Base-by-base conservation (phyloP, 2,797 vertebrate species). In the Coccyzus lansbergi region DNA sequence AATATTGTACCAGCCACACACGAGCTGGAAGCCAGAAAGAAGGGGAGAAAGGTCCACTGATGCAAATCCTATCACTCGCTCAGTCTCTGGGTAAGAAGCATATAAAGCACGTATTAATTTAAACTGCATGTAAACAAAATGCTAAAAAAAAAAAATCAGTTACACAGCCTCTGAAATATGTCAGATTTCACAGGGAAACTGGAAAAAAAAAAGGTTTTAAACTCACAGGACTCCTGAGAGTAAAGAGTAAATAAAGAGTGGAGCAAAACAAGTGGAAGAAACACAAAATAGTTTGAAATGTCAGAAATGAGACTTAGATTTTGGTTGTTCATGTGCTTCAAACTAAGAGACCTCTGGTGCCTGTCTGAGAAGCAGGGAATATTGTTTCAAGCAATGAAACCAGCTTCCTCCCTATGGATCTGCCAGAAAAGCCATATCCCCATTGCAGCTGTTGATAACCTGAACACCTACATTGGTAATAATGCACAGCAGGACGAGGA, bases 1-100 rank as follows among this genome's bases (percentile, higher is more conserved):
- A 92, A 99, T 98, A 89, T 99, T 99, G 97, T 99, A 99, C 99
- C 99, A 99, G 22, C 99, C 99, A 4, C 99, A 99, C 87, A 99
- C 98, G 1, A 98, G 98, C 91, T 97, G 98, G 97, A 99, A 99
- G 81, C 99, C 99, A 22, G 98, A 99, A 2, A 99, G 98, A 53
- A 99, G 98, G 1, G 99, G 99, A 28, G 98, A 99, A 36, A 99
- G 98, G 96, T 99, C 99, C 65, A 99, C 99, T 0, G 99, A 98
- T 2, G 98, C 98, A 94, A 99, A 99, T n/a, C 99, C 99, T 52
- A 99, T 98, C 92, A 99, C 99, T 38, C 99, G 97, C 56, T 99
- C 99, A 1, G 98, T 95, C 85, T 98, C 99, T 99, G 95, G 38
- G 59, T 65, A 81, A 42, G 55, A 90, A 97, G 83, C 51, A 90